Evolutionary conservation across 2,113 vertebrate species (phyloP).

Genomic region (Girardinichthys multiradiatus): DNA sequence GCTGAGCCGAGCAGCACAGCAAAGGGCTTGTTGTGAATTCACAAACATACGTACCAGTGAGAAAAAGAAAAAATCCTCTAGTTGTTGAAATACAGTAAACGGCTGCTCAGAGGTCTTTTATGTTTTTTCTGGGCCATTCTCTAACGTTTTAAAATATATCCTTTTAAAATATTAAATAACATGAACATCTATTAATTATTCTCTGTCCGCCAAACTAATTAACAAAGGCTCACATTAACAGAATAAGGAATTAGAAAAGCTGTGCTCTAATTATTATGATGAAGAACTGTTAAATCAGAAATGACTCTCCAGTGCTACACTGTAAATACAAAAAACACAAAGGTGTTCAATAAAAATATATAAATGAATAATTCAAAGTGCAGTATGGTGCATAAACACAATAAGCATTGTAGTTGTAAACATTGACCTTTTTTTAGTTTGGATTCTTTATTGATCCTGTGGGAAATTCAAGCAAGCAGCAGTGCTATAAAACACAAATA

Average conservation of each 20-base stretch:
- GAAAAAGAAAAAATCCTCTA: slow-evolving; percentile 1
- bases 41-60: background rate
- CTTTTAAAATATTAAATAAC: background rate
- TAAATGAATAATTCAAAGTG: background rate
- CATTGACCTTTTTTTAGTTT: background rate
- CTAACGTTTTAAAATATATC: background rate
- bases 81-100: slow-evolving; percentile 15
- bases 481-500: background rate
- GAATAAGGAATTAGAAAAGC: background rate
- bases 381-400: background rate
- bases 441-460: background rate
- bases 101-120: no score
- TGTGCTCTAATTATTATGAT: background rate
- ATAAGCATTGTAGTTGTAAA: background rate
- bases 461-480: background rate
- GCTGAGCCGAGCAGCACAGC: slow-evolving; percentile 27
- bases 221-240: background rate
- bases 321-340: background rate
- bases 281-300: background rate
- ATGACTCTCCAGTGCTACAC: background rate
- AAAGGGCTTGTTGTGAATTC: slow-evolving; percentile 25
- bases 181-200: background rate
- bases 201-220: background rate
- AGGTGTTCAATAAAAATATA: background rate
- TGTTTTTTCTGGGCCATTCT: background rate